These are phyloP conservation scores for Pogona vitticeps DNA, from an alignment of 2,113 vertebrate genomes.

Conservation along the genomic window DNA sequence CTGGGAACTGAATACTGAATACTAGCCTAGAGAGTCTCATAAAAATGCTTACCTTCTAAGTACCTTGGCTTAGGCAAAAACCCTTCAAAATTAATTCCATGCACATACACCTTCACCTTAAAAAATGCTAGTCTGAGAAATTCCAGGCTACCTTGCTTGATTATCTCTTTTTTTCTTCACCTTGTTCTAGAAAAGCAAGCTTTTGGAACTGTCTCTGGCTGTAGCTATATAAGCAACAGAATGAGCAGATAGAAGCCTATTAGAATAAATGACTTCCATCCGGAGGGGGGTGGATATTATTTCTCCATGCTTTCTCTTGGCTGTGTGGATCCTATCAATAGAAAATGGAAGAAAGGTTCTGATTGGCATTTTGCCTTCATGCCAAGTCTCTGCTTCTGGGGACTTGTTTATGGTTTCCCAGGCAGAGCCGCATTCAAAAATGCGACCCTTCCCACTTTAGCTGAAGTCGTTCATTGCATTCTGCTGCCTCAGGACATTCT, in stretches of 20 bases:
- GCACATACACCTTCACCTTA: rapidly evolving
- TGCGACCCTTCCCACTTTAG: too few relatives aligned
- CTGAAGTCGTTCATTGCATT: neutral
- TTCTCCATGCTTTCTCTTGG: neutral
- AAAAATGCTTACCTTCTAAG: neutral
- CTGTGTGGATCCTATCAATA: neutral
- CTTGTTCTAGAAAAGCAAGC: neutral
- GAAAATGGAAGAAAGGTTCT: neutral
- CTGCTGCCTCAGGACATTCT: neutral
- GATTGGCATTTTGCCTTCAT: neutral
- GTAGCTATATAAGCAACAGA: neutral
- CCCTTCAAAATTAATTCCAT: neutral
- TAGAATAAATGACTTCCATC: neutral
- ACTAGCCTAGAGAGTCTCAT: neutral
- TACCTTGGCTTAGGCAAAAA: neutral
- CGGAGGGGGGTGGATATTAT: neutral
- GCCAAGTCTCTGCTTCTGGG: neutral
- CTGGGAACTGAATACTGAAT: neutral
- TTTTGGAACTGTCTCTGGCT: neutral
- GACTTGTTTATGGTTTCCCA: neutral
- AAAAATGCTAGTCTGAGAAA: rapidly evolving
- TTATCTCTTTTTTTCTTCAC: neutral
- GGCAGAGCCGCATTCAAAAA: neutral
- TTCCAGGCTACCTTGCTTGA: neutral
- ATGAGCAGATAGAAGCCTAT: neutral